phyloP scores from a whole-genome alignment of 2,113 vertebrate genomes.

The Acanthochromis polyacanthus region DNA sequence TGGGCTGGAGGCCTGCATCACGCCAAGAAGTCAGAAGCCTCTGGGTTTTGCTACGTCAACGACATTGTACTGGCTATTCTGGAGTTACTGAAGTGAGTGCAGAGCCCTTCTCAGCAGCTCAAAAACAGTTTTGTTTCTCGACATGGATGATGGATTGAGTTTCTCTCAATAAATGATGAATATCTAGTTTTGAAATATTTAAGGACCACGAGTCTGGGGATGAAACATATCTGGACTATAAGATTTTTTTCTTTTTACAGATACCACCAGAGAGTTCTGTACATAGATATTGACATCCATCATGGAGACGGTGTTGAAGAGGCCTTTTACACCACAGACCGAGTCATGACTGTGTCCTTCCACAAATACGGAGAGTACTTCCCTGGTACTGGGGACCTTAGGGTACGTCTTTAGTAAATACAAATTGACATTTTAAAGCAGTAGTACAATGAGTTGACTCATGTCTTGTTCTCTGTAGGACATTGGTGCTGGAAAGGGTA shows the following conservation, averaged over 20 bases:
- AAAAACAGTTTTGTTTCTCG: background rate
- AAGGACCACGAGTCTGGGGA: too few relatives aligned
- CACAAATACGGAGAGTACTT: slow-evolving; percentile 99
- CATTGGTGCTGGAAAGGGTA: slow-evolving; percentile 98
- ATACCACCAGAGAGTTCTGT: slow-evolving; percentile 98
- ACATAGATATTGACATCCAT: slow-evolving; percentile 99
- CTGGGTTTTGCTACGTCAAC: slow-evolving; percentile 99
- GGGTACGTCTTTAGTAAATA: slow-evolving; percentile 75
- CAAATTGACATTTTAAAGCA: background rate
- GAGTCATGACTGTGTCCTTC: slow-evolving; percentile 99
- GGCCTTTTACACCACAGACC: slow-evolving; percentile 98
- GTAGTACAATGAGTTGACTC: background rate
- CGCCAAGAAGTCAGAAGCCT: slow-evolving; percentile 98
- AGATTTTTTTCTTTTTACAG: slow-evolving; percentile 70
- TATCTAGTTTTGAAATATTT: too few relatives aligned
- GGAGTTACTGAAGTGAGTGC: slow-evolving; percentile 94
- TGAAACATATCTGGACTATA: background rate
- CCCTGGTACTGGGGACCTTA: slow-evolving; percentile 96
- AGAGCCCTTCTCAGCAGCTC: background rate
- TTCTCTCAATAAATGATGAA: too few relatives aligned
- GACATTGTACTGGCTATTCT: slow-evolving; percentile 98
- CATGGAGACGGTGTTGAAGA: slow-evolving; percentile 98
- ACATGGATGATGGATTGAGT: too few relatives aligned
- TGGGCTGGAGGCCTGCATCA: slow-evolving; percentile 99
- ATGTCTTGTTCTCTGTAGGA: slow-evolving; percentile 84